Evolutionary conservation across 2,797 vertebrate species (phyloP).

Genomic region (Enteromius unitaeniatus): DNA sequence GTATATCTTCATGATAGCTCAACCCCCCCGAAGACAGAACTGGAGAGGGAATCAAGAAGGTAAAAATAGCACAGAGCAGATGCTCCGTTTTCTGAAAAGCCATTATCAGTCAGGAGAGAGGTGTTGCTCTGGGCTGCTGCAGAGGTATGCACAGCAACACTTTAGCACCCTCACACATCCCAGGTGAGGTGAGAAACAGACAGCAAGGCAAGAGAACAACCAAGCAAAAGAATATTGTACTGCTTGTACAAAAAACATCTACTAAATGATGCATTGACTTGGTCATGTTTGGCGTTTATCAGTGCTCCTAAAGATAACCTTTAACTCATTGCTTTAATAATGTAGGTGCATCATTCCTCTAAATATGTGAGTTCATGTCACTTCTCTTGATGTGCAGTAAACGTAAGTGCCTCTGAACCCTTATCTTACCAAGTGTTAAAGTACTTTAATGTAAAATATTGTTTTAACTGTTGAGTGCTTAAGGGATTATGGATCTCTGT

Average conservation of each 20-base stretch:
- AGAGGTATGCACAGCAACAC: slow-evolving; percentile 52
- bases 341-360: neutral
- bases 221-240: slow-evolving; percentile 10
- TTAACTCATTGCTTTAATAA: neutral
- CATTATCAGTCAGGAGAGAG: slow-evolving; percentile 61
- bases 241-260: slow-evolving; percentile 6
- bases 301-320: slow-evolving; percentile 27
- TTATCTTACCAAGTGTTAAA: neutral
- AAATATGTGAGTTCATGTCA: neutral
- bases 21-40: slow-evolving; percentile 50
- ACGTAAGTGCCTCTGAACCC: neutral
- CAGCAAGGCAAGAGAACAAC: neutral
- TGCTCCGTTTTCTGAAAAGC: slow-evolving; percentile 62
- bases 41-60: slow-evolving; percentile 49
- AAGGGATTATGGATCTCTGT: neutral
- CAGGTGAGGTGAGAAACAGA: slow-evolving; percentile 36
- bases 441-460: neutral
- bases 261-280: slow-evolving; percentile 35
- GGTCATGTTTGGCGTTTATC: slow-evolving; percentile 27
- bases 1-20: slow-evolving; percentile 37
- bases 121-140: slow-evolving; percentile 53
- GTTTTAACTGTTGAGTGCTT: neutral
- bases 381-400: neutral
- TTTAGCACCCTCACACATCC: slow-evolving; percentile 46
- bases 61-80: slow-evolving; percentile 64